Evolutionary conservation across 2,113 vertebrate genomes (phyloP), one percentile per base, ranked within the genome.

Genomic region (Syrrhaptes paradoxus): DNA sequence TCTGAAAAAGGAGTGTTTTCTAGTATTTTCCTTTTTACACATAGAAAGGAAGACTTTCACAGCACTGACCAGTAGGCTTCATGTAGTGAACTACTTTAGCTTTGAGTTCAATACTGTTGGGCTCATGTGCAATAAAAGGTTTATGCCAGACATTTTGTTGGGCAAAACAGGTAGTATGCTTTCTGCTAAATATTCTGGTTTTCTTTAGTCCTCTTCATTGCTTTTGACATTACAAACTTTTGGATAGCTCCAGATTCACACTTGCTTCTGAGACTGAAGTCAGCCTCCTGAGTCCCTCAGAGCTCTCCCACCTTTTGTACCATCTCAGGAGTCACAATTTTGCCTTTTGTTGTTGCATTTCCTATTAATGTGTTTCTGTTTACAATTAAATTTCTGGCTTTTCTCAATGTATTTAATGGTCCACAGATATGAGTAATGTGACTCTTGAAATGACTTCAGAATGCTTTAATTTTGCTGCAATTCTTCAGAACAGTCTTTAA

Each of bases 351-450:
- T 74, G 12, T 70, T 41, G 8, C 9, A 6, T 61, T 61, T 71
- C 25, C 16, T 52, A 11, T 41, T 16, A 3, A 32, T 4, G 11
- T 0, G 0, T 36, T 72, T 22, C 29, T 36, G 22, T n/a, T 71
- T 85, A 12, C 36, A 28, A 28, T 41, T 28, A 11, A 25, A 85
- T 17, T 75, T 51, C 28, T 52, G 48, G 2, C 25, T 57, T 57
- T 57, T 51, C 22, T 51, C 11, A 25, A 3, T 51, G 6, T 32
- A 20, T 13, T 32, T 76, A 0, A 6, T 52, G 34, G 49, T 57
- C n/a, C 55, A 12, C 26, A 38, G 36, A 67, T 26, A 11, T 77
- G 29, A 46, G 17, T 26, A 49, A 49, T 25, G 11, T 4, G 6
- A 10, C 15, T 58, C 24, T 49, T 18, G 16, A 31, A 9, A 28